Evolutionary conservation across 2,113 vertebrate species (phyloP).

Genomic region (Ariopsis seemanni): DNA sequence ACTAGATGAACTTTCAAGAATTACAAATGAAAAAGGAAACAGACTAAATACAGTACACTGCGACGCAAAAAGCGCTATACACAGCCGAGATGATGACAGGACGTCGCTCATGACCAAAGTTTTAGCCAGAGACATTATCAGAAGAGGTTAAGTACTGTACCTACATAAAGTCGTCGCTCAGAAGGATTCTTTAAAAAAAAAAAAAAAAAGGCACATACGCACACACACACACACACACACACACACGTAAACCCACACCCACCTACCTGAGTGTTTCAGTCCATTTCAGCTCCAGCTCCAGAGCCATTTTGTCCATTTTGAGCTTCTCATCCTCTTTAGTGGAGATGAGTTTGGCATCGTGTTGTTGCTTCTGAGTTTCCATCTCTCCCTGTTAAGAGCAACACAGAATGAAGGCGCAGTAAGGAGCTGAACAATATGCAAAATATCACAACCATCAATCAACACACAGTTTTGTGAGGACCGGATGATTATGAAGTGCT

Average conservation of each 20-base stretch:
- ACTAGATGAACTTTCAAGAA: not conserved
- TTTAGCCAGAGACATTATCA: not conserved
- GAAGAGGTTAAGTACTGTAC: not conserved
- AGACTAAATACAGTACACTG: not conserved
- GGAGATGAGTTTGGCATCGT: conserved; percentile 83
- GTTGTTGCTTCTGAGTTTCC: conserved; percentile 87
- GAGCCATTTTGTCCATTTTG: conserved; percentile 90
- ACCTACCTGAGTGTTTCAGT: conserved; percentile 89
- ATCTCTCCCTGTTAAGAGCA: conserved; percentile 80
- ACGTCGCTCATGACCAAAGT: not conserved
- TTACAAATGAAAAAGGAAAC: not conserved
- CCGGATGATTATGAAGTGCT: too few relatives aligned
- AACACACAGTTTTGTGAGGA: not conserved
- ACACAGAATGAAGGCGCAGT: not conserved
- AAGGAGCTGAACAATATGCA: not conserved
- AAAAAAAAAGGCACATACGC: not conserved
- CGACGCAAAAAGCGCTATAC: not conserved
- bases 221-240: conserved; percentile 23
- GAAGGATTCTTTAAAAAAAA: not conserved
- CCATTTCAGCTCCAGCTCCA: conserved; percentile 96
- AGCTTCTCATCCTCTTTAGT: conserved; percentile 91
- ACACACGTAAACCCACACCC: not conserved
- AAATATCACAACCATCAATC: conserved; percentile 11
- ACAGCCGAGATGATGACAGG: too few relatives aligned
- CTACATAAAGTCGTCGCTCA: not conserved